phyloP scores from a whole-genome alignment of 2,797 vertebrate genomes.

The Sebastes alutus region DNA sequence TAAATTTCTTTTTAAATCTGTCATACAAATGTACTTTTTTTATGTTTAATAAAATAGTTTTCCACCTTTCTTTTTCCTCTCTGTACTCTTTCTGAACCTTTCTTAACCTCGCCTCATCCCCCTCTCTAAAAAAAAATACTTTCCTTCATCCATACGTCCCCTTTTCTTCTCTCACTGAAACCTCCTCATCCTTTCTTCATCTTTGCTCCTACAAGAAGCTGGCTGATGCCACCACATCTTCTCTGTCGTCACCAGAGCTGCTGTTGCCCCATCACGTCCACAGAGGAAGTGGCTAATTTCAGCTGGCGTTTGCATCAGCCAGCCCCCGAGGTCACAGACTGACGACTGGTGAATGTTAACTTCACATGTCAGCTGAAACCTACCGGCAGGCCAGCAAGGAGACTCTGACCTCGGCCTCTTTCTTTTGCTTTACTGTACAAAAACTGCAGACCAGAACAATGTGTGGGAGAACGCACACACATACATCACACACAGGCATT shows the following conservation, averaged over 20 bases:
- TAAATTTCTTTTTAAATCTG: background rate
- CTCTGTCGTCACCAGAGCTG: constrained; percentile 16
- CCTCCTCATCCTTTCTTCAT: constrained; percentile 1
- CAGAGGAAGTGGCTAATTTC: constrained; percentile 46
- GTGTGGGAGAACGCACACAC: constrained; percentile 12
- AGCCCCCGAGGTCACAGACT: constrained; percentile 26
- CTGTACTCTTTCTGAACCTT: background rate
- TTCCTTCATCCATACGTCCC: background rate
- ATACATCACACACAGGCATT: constrained; percentile 14
- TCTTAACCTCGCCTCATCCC: background rate
- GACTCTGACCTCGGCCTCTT: constrained; percentile 34
- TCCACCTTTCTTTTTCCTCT: background rate
- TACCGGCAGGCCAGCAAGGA: constrained; percentile 15
- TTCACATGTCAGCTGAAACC: constrained; percentile 52
- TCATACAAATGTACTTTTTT: background rate
- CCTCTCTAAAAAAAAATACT: constrained; percentile 12
- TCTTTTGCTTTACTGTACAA: background rate
- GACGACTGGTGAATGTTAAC: constrained; percentile 29
- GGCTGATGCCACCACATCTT: constrained; percentile 10
- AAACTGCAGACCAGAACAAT: background rate
- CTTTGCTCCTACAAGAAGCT: background rate
- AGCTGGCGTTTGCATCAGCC: constrained; percentile 43
- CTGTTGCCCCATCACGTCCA: constrained; percentile 7
- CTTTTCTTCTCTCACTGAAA: background rate
- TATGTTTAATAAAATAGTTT: background rate